phyloP scores from a whole-genome alignment of 1,140 invertebrate genomes.

The Cheumatopsyche charites region DNA sequence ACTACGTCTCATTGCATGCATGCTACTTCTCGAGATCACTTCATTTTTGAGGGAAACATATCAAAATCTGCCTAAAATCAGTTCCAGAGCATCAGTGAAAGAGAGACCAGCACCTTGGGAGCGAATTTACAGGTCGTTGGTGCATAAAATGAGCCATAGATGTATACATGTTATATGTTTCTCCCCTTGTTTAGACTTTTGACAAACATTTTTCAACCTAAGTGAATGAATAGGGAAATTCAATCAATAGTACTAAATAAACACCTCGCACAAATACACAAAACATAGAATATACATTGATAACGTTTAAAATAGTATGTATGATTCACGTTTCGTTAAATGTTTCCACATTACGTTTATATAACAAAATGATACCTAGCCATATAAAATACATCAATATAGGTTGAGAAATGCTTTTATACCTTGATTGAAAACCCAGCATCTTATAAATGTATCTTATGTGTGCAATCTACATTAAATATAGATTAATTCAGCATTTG shows the following conservation, averaged over 20 bases:
- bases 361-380: too few species aligned
- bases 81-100: slow-evolving; percentile 69
- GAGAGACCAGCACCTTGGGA: slow-evolving; percentile 80
- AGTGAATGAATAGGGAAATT: slow-evolving; percentile 1
- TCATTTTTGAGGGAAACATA: slow-evolving; percentile 97
- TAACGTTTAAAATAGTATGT: too few species aligned
- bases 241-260: background rate
- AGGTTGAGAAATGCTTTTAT: slow-evolving; percentile 28
- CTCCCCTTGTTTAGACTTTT: slow-evolving; percentile 33
- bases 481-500: slow-evolving; percentile 37
- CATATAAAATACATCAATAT: background rate
- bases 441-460: slow-evolving; percentile 29
- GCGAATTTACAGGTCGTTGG: slow-evolving; percentile 69
- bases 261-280: background rate
- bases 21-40: slow-evolving; percentile 94
- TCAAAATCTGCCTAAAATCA: slow-evolving; percentile 73
- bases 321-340: too few species aligned
- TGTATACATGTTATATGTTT: slow-evolving; percentile 48
- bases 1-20: slow-evolving; percentile 89
- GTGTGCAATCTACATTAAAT: slow-evolving; percentile 24
- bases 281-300: too few species aligned
- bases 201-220: slow-evolving; percentile 36
- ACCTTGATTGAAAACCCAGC: slow-evolving; percentile 26
- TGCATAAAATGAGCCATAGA: slow-evolving; percentile 49
- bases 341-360: too few species aligned